Evolutionary conservation across 2,888 invertebrate genomes (phyloP).

Genomic region (Candidula unifasciata): DNA sequence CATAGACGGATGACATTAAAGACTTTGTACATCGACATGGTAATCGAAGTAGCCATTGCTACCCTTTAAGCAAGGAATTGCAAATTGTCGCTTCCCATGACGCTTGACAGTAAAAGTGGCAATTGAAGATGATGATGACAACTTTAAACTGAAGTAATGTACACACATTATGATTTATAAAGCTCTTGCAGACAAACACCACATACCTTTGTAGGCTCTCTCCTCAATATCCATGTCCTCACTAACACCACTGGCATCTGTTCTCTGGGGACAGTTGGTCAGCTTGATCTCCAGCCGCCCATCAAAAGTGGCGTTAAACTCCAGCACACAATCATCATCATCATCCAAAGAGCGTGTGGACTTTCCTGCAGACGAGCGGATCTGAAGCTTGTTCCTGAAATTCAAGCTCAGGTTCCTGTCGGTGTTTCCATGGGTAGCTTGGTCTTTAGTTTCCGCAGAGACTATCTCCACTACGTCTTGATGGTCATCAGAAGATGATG

Average conservation of each 20-base stretch:
- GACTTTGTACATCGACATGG: too few species aligned
- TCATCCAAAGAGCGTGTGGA: slow-evolving; percentile 15
- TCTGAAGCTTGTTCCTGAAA: slow-evolving; percentile 50
- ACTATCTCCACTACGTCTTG: slow-evolving; percentile 26
- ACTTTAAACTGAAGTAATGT: neutral
- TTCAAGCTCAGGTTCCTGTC: slow-evolving; percentile 41
- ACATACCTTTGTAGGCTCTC: slow-evolving; percentile 9
- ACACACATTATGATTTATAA: neutral
- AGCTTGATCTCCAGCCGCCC: slow-evolving; percentile 46
- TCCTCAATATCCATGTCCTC: slow-evolving; percentile 44
- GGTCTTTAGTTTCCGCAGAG: neutral
- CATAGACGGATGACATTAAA: too few species aligned
- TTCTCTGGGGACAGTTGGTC: slow-evolving; percentile 30
- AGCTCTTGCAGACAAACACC: too few species aligned
- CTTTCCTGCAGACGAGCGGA: slow-evolving; percentile 9
- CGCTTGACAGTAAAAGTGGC: too few species aligned
- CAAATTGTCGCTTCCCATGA: too few species aligned
- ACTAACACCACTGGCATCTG: neutral
- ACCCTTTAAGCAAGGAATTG: too few species aligned
- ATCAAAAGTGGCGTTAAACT: slow-evolving; percentile 48
- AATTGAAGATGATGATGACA: neutral
- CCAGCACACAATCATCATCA: slow-evolving; percentile 50
- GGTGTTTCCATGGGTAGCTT: neutral
- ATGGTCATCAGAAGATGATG: slow-evolving; percentile 32
- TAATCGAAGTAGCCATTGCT: too few species aligned